Conservation (phyloP, 2,113 vertebrate genomes). For the Pseudorectes ferrugineus region DNA sequence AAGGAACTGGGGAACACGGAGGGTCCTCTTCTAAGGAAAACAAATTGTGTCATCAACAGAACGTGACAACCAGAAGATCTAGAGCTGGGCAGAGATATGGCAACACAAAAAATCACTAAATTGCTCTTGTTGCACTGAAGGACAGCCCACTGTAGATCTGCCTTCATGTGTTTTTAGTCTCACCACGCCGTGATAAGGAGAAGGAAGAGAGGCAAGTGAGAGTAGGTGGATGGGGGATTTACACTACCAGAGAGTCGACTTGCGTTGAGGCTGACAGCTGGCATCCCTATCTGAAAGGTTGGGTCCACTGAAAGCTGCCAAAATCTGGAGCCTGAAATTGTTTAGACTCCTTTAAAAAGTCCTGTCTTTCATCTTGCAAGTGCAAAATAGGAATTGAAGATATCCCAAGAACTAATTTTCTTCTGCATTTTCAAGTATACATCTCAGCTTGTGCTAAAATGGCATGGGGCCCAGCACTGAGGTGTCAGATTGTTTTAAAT, state of each 20-base stretch:
- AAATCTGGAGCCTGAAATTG: slow-evolving; percentile 30
- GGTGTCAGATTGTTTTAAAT: slow-evolving; percentile 48
- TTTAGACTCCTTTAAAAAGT: slow-evolving; percentile 40
- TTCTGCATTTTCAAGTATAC: neutral
- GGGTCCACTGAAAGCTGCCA: slow-evolving; percentile 18
- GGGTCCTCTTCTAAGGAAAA: neutral
- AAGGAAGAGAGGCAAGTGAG: neutral
- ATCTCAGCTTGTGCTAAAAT: slow-evolving; percentile 31
- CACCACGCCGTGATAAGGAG: neutral
- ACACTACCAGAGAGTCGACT: neutral
- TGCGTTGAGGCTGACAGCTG: neutral
- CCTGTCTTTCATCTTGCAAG: slow-evolving; percentile 28
- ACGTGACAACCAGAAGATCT: neutral
- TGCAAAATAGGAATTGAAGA: slow-evolving; percentile 44
- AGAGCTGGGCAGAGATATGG: neutral
- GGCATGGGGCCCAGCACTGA: slow-evolving; percentile 14
- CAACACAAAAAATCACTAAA: neutral
- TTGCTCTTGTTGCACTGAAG: neutral
- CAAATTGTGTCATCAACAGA: neutral
- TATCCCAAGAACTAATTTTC: slow-evolving; percentile 35
- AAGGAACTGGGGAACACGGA: neutral
- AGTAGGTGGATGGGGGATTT: neutral
- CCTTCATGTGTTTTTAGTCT: neutral
- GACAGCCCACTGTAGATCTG: neutral
- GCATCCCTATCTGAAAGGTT: neutral